A percentile compares a stretch with the other conserved stretches of the same genome.
Evolutionary conservation across 2,888 invertebrate species (phyloP).

Genomic region (Blastobasis lacticolella): DNA sequence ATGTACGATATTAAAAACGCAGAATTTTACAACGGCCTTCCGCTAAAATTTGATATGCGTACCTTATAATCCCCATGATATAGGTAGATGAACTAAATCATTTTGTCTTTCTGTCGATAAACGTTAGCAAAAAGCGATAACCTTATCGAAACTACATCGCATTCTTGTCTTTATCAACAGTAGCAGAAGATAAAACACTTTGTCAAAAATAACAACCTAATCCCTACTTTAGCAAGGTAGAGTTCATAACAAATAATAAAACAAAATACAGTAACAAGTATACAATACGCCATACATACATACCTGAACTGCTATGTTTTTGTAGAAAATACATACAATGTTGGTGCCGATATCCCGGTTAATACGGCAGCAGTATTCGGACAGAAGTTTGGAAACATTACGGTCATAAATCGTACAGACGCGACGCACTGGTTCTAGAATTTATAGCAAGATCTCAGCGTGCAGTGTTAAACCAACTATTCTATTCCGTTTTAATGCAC

Average conservation of each 20-base stretch:
- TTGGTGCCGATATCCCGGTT: conserved; percentile 14
- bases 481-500: conserved; percentile 17
- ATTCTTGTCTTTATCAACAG: conserved; percentile 8
- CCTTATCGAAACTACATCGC: background rate
- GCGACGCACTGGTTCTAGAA: conserved; percentile 37
- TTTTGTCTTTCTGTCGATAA: background rate
- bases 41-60: too few species aligned
- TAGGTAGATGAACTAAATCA: too few species aligned
- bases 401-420: conserved; percentile 45
- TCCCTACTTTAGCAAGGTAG: too few species aligned
- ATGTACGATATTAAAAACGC: too few species aligned
- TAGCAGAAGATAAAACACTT: conserved; percentile 6
- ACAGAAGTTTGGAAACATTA: conserved; percentile 32
- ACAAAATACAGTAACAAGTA: too few species aligned
- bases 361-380: conserved; percentile 18
- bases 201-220: conserved; percentile 17
- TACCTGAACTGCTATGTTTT: too few species aligned
- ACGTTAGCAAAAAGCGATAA: background rate
- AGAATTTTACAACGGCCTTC: too few species aligned
- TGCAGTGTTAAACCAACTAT: conserved; percentile 26
- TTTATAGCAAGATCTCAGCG: conserved; percentile 40
- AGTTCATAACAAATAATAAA: too few species aligned
- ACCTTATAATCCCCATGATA: too few species aligned
- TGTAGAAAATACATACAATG: too few species aligned
- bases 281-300: too few species aligned